Evolutionary conservation across 1,140 invertebrate genomes (phyloP), one percentile per base, ranked within the genome.

Genomic region (Drosophila hydei): DNA sequence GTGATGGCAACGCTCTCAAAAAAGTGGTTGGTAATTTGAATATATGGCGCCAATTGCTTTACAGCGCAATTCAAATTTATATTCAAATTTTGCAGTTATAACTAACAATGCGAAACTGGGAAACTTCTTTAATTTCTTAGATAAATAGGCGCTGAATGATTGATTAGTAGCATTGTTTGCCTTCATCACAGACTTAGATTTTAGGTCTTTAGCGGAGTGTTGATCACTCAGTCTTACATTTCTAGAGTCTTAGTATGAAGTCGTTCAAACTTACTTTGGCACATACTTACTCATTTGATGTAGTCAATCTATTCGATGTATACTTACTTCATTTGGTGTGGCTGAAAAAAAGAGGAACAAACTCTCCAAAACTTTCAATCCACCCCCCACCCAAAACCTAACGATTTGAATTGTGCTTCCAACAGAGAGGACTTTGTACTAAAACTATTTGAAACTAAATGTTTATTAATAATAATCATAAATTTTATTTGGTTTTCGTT

Each of bases 371-470:
- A 18, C 18, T 47, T 47, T 19, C 9, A 48, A 60, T 12, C n/a
- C n/a, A 14, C 33, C 70, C 21, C 36, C 23, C 14, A 47, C 64
- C 25, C 33, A 19, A 12, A 60, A 48, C 81, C 78, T 81, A 78
- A 83, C 75, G 52, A 72, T 55, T 76, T 87, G 83, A 87, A 87
- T 87, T 87, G 81, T 87, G 81, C 81, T 87, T 87, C 81, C 83
- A 78, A 79, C 51, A 16, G 40, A 55, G 40, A 55, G 61, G 63
- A 16, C 42, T 50, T 51, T 21, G 18, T 25, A 27, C 14, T 33
- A 33, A 18, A 6, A 9, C 48, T 52, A 79, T 21, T 73, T 75
- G 33, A 87, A 77, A 81, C 71, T 55, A 18, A 12, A 56, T 75
- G 52, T 63, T 33, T 64, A 67, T 67, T 81, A 63, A 81, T 87